These are phyloP conservation scores for Baronia brevicornis DNA, from an alignment of 2,888 invertebrate genomes.

Conservation along the genomic window DNA sequence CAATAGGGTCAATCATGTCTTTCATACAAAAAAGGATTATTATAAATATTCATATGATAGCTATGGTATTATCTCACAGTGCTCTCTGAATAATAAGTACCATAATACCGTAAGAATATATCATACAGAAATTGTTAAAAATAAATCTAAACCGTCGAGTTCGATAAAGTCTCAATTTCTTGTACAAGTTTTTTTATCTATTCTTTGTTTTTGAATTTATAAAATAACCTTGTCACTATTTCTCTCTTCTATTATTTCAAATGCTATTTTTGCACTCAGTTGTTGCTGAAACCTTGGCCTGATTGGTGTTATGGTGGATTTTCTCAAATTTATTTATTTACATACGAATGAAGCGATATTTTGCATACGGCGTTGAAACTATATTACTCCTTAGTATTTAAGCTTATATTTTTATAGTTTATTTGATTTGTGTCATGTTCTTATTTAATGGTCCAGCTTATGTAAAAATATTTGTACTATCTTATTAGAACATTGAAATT, in stretches of 20 bases:
- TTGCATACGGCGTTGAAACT: conserved; percentile 37
- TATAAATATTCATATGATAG: too few relatives aligned
- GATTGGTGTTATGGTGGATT: conserved; percentile 32
- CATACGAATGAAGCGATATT: conserved; percentile 39
- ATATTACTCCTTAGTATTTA: conserved; percentile 39
- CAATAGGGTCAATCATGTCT: too few relatives aligned
- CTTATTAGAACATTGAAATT: too few relatives aligned
- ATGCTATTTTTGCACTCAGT: conserved; percentile 52
- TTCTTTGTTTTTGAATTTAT: conserved; percentile 14
- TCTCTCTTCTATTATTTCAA: conserved; percentile 37
- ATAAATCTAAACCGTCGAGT: too few relatives aligned
- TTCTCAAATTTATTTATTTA: conserved; percentile 49
- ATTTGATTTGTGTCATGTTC: conserved; percentile 45
- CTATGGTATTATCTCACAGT: too few relatives aligned
- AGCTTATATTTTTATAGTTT: conserved; percentile 44
- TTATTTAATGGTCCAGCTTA: conserved; percentile 37
- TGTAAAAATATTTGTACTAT: conserved; percentile 33
- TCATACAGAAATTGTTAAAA: too few relatives aligned
- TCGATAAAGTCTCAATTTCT: too few relatives aligned
- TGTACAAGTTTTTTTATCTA: too few relatives aligned
- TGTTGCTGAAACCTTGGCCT: conserved; percentile 58
- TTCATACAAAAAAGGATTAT: too few relatives aligned
- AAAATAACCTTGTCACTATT: conserved; percentile 17
- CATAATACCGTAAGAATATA: too few relatives aligned
- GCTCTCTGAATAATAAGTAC: too few relatives aligned